Base-by-base conservation (phyloP, 2,888 invertebrate species). In the Folsomia candida region DNA sequence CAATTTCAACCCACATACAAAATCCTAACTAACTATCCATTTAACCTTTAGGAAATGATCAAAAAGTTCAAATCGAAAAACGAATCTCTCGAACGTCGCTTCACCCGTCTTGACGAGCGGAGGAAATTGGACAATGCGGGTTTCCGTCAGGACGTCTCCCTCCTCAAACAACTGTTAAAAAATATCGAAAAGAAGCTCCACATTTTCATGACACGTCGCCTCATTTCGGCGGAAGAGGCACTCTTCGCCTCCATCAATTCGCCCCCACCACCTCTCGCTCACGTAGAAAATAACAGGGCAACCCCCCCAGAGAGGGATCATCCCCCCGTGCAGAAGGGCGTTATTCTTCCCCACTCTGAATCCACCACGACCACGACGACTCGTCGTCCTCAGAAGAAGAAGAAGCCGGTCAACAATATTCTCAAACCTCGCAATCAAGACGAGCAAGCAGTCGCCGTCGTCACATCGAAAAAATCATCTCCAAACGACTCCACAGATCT, bases 91-190 rank as follows among this genome's bases (percentile, higher is more conserved):
- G 73, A 75, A 57, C 74, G 75, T n/a, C 71, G 79, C 6, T 75
- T 71, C 51, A 72, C 73, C 9, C 73, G 74, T 29, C 47, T 72
- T 1, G 78, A 78, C 11, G 58, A 73, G 14, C 68, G 76, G 4
- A 60, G 76, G 1, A 76, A 75, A 63, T 22, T 75, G 25, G 79
- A 79, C 54, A 73, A 67, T 29, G 67, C 67, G 28, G 79, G 79
- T 24, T 73, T 76, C 37, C 76, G 74, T 9, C 68, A 74, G 47
- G 79, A 79, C 22, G 68, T 79, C 18, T 24, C 59, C 11, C 62
- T 64, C 11, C 27, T 76, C 1, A 68, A 64, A 51, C 24, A 51
- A 9, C 51, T 78, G 2, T 24, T 77, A 14, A 70, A 67, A 1
- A 65, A 67, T 0, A 26, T 77, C 18, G 61, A 73, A 18, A 60